Conservation (phyloP, 2,113 vertebrate species). For the Ctenodactylus gundi region DNA sequence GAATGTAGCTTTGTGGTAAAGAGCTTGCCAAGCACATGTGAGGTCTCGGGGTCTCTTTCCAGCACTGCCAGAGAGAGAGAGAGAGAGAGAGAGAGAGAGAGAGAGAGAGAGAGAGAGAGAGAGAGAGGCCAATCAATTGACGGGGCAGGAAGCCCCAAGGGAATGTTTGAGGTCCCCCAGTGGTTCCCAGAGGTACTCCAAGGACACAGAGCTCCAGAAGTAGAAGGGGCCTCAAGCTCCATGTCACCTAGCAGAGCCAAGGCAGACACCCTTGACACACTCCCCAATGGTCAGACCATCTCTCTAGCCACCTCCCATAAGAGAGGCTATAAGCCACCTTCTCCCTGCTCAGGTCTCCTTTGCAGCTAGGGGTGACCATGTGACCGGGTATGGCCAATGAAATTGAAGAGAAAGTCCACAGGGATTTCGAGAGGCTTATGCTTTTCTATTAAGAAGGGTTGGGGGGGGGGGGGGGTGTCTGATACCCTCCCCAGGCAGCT, state of each 20-base stretch:
- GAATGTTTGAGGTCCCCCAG: background rate
- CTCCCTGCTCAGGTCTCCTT: background rate
- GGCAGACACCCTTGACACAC: background rate
- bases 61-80: background rate
- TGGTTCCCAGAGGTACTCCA: background rate
- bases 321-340: background rate
- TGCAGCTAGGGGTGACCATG: background rate
- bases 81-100: no score
- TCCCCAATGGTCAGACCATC: background rate
- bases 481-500: background rate
- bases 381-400: background rate
- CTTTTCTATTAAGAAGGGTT: background rate
- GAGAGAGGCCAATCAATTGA: background rate
- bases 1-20: background rate
- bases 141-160: background rate
- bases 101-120: no score
- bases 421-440: background rate
- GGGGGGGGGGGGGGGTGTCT: background rate
- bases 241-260: accelerated
- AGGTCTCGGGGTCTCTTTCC: background rate
- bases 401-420: background rate
- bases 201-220: background rate
- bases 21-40: background rate
- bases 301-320: background rate
- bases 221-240: background rate